Evolutionary conservation across 2,113 vertebrate genomes (phyloP), one percentile per base, ranked within the genome.

Genomic region (Tyrannus savana): DNA sequence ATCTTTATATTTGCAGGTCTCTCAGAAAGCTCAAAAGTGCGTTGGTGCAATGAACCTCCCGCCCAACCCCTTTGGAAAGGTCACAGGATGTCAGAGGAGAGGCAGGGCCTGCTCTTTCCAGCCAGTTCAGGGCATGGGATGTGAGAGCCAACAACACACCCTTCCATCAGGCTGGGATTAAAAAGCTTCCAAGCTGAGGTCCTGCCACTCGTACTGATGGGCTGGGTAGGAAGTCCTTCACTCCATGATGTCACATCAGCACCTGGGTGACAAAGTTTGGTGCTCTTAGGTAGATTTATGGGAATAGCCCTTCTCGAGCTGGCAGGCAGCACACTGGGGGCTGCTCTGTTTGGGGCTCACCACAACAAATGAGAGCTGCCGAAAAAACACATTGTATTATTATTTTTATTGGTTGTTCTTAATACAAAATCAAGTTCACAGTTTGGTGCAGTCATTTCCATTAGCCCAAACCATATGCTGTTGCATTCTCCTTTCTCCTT

Each of bases 331-430:
- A 23, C 33, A 10, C 33, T 14, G 39, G 31, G 35, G 2, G 2
- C 8, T 23, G 7, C 1, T 22, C 37, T 58, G 12, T 31, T 73
- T 69, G 79, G n/a, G 53, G 25, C 13, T 6, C 5, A 0, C 16
- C 0, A 0, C 46, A 31, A 11, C 15, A 60, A 64, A 47, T 7
- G 77, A 84, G 49, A 68, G 44, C 92, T 90, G 81, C 6, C 67
- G 17, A 89, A 55, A 68, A 31, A 62, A 41, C 9, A 7, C 1
- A 0, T 19, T 68, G 76, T 72, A 41, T 42, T 17, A 25, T 91
- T 64, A 21, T 75, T 87, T 93, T 91, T 82, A 90, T 76, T 91
- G 69, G 66, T 90, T 85, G 71, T 69, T 89, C 92, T 64, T 72
- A 56, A 76, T 68, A 79, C 44, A 27, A 27, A 85, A 76, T 50